Base-by-base conservation (phyloP, 2,113 vertebrate genomes). In the Sisor rabdophorus region DNA sequence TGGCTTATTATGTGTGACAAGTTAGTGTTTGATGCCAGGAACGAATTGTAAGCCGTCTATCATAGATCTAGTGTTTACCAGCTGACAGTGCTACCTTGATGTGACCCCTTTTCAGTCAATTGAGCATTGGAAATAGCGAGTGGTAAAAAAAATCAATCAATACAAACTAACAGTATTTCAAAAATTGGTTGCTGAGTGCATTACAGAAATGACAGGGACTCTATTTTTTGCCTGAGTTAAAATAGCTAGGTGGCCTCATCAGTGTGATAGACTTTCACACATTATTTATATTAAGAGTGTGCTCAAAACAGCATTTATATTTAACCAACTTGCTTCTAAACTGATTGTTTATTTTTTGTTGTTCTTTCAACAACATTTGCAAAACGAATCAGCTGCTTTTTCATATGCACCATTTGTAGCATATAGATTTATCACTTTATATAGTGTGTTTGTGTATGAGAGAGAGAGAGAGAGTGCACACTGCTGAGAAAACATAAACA, bases 301-400 rank as follows among this genome's bases (percentile, higher is more conserved):
- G 83, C 89, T 89, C 87, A 89, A 86, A 92, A 90, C 87, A 85
- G 75, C 84, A 73, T 84, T 89, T 91, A 90, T 90, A 90, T 88
- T 88, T 91, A 90, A 88, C 86, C 65, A 44, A 59, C 86, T 85
- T 89, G 87, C 88, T 89, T 86, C 77, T 88, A 84, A 86, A 89
- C 89, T 44, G 40, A 10, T 86, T 80, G 65, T 85, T 83, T 88
- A 88, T 82, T 85, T 76, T 77, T 82, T 85, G 78, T 76, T 77
- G 59, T 71, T 30, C 19, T 20, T 13, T 8, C 54, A 48, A 53
- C 53, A 75, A 83, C 71, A 84, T 85, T 82, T 78, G 61, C 81
- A 67, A 82, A 64, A 82, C 68, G n/a, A n/a, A 86, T 84, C 83
- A 87, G 81, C 76, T 75, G 74, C 47, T 84, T 53, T 70, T 88